Conservation (phyloP, 2,888 invertebrate species). For the Zhengitettix transpicula region DNA sequence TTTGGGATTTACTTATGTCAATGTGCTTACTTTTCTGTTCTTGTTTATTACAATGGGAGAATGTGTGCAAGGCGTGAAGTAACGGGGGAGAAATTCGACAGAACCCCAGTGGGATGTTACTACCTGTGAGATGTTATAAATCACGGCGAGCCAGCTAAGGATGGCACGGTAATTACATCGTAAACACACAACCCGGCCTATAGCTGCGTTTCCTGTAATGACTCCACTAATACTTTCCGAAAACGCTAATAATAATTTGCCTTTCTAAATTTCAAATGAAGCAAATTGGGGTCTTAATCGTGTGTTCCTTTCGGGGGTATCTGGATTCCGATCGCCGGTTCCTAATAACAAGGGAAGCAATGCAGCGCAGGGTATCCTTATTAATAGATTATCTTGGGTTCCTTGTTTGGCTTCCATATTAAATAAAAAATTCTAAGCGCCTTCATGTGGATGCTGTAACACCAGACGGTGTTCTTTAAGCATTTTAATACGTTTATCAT, state of each 20-base stretch:
- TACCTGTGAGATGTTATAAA: no score
- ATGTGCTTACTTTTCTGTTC: no score
- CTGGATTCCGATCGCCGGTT: not conserved
- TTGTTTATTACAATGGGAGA: no score
- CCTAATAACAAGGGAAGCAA: not conserved
- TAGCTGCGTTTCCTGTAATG: not conserved
- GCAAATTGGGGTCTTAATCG: not conserved
- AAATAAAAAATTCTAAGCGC: not conserved
- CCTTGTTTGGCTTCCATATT: not conserved
- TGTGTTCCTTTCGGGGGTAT: not conserved
- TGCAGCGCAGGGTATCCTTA: not conserved
- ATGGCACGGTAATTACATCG: not conserved
- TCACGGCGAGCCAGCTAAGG: no score
- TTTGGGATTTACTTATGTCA: no score
- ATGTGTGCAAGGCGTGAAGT: no score
- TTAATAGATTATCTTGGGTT: not conserved
- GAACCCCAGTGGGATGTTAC: no score
- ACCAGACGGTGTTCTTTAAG: no score
- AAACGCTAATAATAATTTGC: not conserved
- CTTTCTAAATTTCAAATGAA: not conserved
- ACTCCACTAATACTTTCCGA: not conserved
- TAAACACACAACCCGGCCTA: not conserved
- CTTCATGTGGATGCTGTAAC: no score
- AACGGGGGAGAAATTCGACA: no score
- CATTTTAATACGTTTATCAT: no score